Evolutionary conservation across 2,888 invertebrate species (phyloP).

Genomic region (Cancer borealis): DNA sequence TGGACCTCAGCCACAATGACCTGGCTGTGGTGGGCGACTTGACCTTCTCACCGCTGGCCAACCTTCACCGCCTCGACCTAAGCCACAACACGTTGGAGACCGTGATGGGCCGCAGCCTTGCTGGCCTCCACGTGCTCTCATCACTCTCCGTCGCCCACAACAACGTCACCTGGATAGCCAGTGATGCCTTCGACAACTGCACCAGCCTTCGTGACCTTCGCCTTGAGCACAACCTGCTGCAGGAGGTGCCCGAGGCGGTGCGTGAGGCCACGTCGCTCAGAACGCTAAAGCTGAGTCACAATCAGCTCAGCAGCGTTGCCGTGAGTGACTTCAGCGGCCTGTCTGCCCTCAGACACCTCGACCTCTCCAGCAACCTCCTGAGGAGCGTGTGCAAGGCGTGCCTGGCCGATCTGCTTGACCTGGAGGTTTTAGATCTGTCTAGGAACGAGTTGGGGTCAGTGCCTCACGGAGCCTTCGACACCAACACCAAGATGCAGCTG

Average conservation of each 20-base stretch:
- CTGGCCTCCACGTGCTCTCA: slow-evolving; percentile 92
- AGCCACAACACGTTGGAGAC: slow-evolving; percentile 92
- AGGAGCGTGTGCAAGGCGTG: slow-evolving; percentile 84
- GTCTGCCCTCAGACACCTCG: slow-evolving; percentile 83
- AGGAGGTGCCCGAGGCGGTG: slow-evolving; percentile 89
- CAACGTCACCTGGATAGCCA: slow-evolving; percentile 89
- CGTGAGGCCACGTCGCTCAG: slow-evolving; percentile 91
- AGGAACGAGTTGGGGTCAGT: slow-evolving; percentile 86
- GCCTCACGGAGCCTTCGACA: slow-evolving; percentile 90
- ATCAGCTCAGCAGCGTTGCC: slow-evolving; percentile 89
- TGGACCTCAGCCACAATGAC: slow-evolving; percentile 91
- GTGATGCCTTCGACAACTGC: slow-evolving; percentile 93
- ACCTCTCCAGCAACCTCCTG: slow-evolving; percentile 80
- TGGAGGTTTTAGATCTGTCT: slow-evolving; percentile 90
- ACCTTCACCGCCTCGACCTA: slow-evolving; percentile 92
- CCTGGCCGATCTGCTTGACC: slow-evolving; percentile 89
- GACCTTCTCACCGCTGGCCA: slow-evolving; percentile 94
- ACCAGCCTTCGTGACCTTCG: slow-evolving; percentile 94
- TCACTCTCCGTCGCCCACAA: slow-evolving; percentile 92
- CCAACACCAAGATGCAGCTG: slow-evolving; percentile 89
- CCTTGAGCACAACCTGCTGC: slow-evolving; percentile 91
- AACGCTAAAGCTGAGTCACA: slow-evolving; percentile 94
- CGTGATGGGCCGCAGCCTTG: slow-evolving; percentile 91
- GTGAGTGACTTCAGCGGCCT: slow-evolving; percentile 91
- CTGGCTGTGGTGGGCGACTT: slow-evolving; percentile 91